Evolutionary conservation across 2,888 invertebrate genomes (phyloP).

Genomic region (Neoitamus cyanurus): DNA sequence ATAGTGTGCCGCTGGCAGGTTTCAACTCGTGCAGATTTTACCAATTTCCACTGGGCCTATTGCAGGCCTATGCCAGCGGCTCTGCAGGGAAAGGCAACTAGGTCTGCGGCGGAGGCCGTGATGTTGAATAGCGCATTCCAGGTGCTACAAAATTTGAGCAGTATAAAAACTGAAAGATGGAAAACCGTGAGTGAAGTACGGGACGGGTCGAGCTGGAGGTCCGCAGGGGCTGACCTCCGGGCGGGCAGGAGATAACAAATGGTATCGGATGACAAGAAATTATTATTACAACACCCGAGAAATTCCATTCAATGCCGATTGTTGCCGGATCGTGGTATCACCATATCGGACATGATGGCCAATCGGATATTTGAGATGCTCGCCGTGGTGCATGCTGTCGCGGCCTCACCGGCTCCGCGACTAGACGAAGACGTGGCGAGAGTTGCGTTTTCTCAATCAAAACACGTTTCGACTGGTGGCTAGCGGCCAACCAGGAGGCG

Average conservation of each 20-base stretch:
- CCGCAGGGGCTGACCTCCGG: background rate
- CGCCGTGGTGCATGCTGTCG: background rate
- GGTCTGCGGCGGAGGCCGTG: background rate
- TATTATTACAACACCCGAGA: conserved; percentile 21
- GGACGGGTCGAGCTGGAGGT: background rate
- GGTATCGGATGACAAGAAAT: conserved; percentile 16
- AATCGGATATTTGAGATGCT: conserved; percentile 15
- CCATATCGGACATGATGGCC: conserved; percentile 2
- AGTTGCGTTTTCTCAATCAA: conserved; percentile 14
- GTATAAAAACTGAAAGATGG: background rate
- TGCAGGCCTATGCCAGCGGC: background rate
- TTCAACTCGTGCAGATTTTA: background rate
- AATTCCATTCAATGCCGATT: conserved; percentile 35
- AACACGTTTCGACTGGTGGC: background rate
- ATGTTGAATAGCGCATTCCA: background rate
- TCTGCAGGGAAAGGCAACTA: background rate
- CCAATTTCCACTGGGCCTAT: background rate
- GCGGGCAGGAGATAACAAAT: background rate
- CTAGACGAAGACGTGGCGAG: background rate
- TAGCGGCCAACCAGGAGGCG: background rate
- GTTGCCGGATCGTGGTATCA: background rate
- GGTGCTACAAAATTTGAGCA: background rate
- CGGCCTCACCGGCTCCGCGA: background rate
- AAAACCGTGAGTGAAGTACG: background rate
- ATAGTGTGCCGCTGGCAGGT: background rate